Base-by-base conservation (phyloP, 2,797 vertebrate species). In the Harpagifer antarcticus region DNA sequence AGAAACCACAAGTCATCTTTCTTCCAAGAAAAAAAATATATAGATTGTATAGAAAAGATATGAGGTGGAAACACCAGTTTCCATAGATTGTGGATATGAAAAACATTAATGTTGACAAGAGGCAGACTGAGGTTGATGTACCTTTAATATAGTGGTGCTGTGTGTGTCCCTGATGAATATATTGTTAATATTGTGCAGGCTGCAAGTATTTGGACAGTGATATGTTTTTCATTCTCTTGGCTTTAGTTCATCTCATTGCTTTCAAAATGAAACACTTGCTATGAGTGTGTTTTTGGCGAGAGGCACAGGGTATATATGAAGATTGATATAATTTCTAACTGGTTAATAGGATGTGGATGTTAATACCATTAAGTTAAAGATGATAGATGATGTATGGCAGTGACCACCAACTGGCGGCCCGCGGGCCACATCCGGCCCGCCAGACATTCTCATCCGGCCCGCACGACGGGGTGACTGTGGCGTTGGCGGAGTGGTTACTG, bases 251-350 rank as follows among this genome's bases (percentile, higher is more conserved):
- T 57, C 42, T 54, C 45, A 11, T 12, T 74, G 60, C n/a, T 60
- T 70, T 63, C 72, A 65, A 86, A 79, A 80, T 71, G 42, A 86
- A 90, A 78, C 79, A 88, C 64, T 68, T 76, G 68, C 20, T 74
- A 4, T 23, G 49, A 37, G 70, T 71, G 59, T 65, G 45, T 70
- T 59, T 16, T 56, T 9, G 33, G n/a, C 3, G 12, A 1, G 0
- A 15, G 27, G 0, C n/a, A 16, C 5, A 40, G 12, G 33, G 1
- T n/a, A 15, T 27, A 6, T 48, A 55, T 64, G 33, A 61, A 55
- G 19, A 33, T 15, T 2, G 10, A 49, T n/a, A 13, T 20, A 66
- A 11, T 37, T 42, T 56, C 9, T 31, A 15, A 10, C 20, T 48
- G 12, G 9, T 67, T 70, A 62, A 69, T 49, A 2, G 20, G 44